Evolutionary conservation across 2,113 vertebrate species (phyloP).

Genomic region (Gymnorhina tibicen): DNA sequence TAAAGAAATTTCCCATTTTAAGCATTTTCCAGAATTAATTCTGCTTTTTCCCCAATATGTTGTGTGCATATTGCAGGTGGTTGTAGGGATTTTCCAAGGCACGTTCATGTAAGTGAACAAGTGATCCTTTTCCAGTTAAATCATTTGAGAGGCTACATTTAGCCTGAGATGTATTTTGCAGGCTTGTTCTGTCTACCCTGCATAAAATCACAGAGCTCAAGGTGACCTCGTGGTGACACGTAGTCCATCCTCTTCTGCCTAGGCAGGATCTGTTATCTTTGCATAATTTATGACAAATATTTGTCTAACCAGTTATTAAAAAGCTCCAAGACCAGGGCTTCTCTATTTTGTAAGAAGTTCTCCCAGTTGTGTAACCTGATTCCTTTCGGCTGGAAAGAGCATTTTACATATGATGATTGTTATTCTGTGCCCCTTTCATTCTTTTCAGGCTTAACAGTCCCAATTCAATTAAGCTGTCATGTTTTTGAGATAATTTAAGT

Average conservation of each 20-base stretch:
- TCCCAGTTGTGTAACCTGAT: neutral
- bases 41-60: neutral
- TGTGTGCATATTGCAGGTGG: neutral
- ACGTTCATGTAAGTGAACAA: neutral
- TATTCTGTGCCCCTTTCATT: neutral
- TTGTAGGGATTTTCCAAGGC: neutral
- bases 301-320: neutral
- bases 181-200: neutral
- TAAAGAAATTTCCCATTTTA: neutral
- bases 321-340: neutral
- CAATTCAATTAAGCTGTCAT: neutral
- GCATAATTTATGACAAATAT: neutral
- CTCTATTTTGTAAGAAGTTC: neutral
- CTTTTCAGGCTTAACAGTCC: neutral
- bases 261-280: neutral
- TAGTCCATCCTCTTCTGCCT: neutral
- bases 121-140: neutral
- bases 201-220: neutral
- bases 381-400: neutral
- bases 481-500: neutral
- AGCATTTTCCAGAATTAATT: neutral
- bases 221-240: neutral
- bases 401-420: neutral
- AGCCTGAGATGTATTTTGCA: neutral
- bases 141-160: neutral